Evolutionary conservation across 2,797 vertebrate species (phyloP), one percentile per base, ranked within the genome.

Genomic region (Petrocephalus sullivani): DNA sequence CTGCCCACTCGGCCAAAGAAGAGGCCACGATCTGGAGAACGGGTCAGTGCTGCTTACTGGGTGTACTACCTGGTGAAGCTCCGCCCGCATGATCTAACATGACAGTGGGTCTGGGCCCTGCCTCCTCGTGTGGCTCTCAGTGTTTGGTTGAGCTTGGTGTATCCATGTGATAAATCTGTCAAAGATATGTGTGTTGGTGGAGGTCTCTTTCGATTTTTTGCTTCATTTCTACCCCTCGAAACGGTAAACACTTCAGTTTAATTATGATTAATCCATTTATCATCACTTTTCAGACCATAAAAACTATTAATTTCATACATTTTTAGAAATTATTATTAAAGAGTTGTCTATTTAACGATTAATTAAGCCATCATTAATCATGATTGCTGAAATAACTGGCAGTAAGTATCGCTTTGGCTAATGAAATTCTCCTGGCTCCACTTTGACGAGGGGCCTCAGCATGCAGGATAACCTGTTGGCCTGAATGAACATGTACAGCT

Each of bases 1-100:
- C 94, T 97, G 94, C 97, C 97, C 89, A 96, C 97, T 86, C 95
- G 97, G 94, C 97, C 97, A 93, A 98, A 97, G 96, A 98, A 98
- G 94, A 97, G 97, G 94, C 97, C 97, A 87, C 96, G 97, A 89
- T 98, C 97, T 92, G 97, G 97, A 94, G 97, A 98, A 93, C 95
- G 97, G 95, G 97, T 98, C 93, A 94, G 94, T 93, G 21, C 87
- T 60, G 21, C n/a, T 23, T 64, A 21, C 60, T 51, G 19, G 49
- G 8, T 46, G n/a, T n/a, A 1, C 85, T 21, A 46, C 41, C 4
- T 3, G 41, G 41, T 46, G 57, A 49, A 28, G n/a, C 85, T 49
- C 12, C 6, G 7, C 23, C 16, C 21, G 12, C 28, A 10, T 82
- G 4, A 10, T 51, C 78, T 10, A 14, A 46, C 33, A 21, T 9